Base-by-base conservation (phyloP, 23 tunicate species). In the Botrylloides violaceus region DNA sequence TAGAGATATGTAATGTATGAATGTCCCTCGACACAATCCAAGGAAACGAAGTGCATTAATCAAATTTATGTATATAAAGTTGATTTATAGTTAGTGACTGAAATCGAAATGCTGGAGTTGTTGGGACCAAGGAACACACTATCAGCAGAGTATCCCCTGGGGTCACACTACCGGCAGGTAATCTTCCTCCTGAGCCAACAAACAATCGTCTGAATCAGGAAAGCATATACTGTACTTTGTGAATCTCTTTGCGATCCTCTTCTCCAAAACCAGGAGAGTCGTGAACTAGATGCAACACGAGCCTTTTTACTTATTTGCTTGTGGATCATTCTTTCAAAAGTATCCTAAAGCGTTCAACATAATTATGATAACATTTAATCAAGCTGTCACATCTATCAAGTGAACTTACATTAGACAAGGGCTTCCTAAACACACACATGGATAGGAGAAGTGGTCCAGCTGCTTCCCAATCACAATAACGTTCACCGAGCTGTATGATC, bases 401-500 rank as follows among this genome's bases (percentile, higher is more conserved):
- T n/a, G n/a, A 20, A 64, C 81, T 34, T 58, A 88, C 98, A 35
- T 75, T 29, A 0, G 85, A 47, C 5, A 92, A 35, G 3, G 87
- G 83, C 76, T 71, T 71, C 63, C 71, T 80, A 57, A 73, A 92
- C 0, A 92, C 80, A 19, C 66, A 70, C 70, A 92, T 12, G 5
- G 93, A 75, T 26, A 84, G 34, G 34, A 92, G 39, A 7, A 89
- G 66, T 23, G 98, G 86, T 36, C 75, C 83, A n/a, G 87, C 92
- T 0, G 78, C 29, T 36, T 79, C 78, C 98, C 98, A 92, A 59
- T 77, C 81, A 38, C 71, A 35, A 66, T 92, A 84, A 21, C 61
- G 78, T 15, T 76, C 72, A 15, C 84, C 92, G 25, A 92, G 29
- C 38, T 65, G 70, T 33, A 92, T 48, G 34, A 92, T 86, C 72